Conservation (phyloP, 2,113 vertebrate genomes). For the Notiomystis cincta region DNA sequence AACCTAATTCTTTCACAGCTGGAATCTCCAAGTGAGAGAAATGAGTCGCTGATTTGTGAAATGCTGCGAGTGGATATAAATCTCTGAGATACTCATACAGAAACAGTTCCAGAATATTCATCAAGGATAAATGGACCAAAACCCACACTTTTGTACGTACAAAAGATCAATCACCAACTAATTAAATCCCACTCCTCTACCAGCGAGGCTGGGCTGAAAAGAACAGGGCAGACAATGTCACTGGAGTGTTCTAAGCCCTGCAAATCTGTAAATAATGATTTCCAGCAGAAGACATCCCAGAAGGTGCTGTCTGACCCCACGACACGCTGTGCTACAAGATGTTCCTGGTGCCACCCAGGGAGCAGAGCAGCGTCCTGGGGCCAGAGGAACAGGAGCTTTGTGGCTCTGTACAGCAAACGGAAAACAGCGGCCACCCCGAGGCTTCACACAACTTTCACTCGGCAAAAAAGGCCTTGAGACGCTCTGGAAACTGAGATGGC, state of each 20-base stretch:
- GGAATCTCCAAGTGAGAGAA: neutral
- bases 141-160: neutral
- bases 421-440: neutral
- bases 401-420: neutral
- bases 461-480: neutral
- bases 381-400: neutral
- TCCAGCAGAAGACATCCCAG: neutral
- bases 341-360: neutral
- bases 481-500: neutral
- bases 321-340: neutral
- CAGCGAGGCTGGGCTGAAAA: neutral
- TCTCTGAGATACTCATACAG: neutral
- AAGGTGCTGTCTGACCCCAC: neutral
- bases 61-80: neutral
- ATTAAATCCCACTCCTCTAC: neutral
- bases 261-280: neutral
- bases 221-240: fast-evolving
- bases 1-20: neutral
- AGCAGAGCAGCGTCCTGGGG: fast-evolving
- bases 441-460: neutral
- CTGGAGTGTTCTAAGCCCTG: neutral
- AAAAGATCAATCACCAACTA: neutral
- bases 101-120: neutral
- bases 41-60: neutral
- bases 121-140: neutral